A percentile compares a stretch with the other conserved stretches of the same genome.
Evolutionary conservation across 2,888 invertebrate species (phyloP).

Genomic region (Drosophila nigritarsus): DNA sequence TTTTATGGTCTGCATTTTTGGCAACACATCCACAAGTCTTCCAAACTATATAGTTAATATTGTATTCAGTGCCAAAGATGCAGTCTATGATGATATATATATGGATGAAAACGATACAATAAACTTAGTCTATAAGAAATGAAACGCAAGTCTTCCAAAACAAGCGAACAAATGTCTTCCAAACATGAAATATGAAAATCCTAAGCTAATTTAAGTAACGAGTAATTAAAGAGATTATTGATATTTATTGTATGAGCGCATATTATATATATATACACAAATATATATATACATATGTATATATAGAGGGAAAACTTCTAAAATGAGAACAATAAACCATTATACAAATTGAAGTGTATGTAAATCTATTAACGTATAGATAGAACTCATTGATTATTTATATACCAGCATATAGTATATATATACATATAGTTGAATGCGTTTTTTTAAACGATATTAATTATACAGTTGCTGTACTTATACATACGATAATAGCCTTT

Average conservation of each 20-base stretch:
- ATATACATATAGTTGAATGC: conserved; percentile 64
- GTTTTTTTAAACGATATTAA: conserved; percentile 75
- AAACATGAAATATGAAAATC: conserved; percentile 61
- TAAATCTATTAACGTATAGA: conserved; percentile 66
- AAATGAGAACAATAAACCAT: conserved; percentile 51
- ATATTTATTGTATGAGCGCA: conserved; percentile 67
- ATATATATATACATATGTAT: conserved; percentile 41
- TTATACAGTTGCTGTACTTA: conserved; percentile 75
- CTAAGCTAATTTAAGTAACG: conserved; percentile 60
- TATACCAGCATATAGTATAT: conserved; percentile 54
- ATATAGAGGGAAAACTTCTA: conserved; percentile 39
- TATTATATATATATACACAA: conserved; percentile 39
- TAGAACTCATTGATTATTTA: conserved; percentile 78
- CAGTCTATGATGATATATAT: conserved; percentile 16
- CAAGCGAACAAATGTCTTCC: conserved; percentile 81
- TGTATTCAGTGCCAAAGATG: conserved; percentile 29
- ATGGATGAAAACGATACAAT: conserved; percentile 40
- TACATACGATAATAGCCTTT: conserved; percentile 72
- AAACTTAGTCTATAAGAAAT: conserved; percentile 71
- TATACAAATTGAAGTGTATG: conserved; percentile 66
- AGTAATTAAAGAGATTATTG: conserved; percentile 52
- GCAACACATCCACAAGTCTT: conserved; percentile 39
- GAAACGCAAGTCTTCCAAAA: conserved; percentile 82
- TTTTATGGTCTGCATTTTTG: conserved; percentile 34
- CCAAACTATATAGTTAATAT: conserved; percentile 29